Evolutionary conservation across 2,888 invertebrate species (phyloP).

Genomic region (Aplocera efformata): DNA sequence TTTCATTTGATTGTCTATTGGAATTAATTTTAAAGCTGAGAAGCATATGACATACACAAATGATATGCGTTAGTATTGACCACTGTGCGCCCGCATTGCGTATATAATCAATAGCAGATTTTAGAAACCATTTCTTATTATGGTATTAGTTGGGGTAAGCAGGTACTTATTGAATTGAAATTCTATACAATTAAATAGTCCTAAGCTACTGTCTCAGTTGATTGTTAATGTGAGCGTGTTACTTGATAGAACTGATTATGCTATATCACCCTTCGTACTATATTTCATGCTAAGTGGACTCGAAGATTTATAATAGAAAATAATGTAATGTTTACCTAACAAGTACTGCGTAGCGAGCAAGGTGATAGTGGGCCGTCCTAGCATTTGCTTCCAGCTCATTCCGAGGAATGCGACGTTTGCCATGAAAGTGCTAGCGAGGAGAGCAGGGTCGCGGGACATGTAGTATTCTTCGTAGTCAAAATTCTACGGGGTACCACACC

Average conservation of each 20-base stretch:
- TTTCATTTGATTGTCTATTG: background rate
- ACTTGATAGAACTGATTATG: too few species aligned
- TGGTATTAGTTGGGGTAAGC: too few species aligned
- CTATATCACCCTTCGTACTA: too few species aligned
- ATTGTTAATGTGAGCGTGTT: too few species aligned
- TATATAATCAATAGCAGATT: too few species aligned
- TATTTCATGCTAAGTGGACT: too few species aligned
- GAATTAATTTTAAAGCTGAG: constrained; percentile 4
- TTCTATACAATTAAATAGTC: too few species aligned
- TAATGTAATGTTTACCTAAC: constrained; percentile 83
- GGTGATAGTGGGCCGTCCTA: constrained; percentile 97
- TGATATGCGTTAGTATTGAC: too few species aligned
- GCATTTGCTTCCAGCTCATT: constrained; percentile 97
- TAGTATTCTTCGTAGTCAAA: constrained; percentile 97
- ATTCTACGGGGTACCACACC: constrained; percentile 83
- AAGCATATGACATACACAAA: constrained; percentile 5
- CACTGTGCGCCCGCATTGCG: too few species aligned
- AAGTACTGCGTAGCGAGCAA: constrained; percentile 91
- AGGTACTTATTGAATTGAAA: too few species aligned
- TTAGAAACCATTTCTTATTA: too few species aligned
- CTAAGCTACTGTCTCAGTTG: too few species aligned
- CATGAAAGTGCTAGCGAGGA: constrained; percentile 96
- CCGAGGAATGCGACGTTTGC: constrained; percentile 97
- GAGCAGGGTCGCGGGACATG: constrained; percentile 96
- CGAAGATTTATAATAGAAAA: background rate